Evolutionary conservation across 2,797 vertebrate genomes (phyloP).

Genomic region (Limosa lapponica): DNA sequence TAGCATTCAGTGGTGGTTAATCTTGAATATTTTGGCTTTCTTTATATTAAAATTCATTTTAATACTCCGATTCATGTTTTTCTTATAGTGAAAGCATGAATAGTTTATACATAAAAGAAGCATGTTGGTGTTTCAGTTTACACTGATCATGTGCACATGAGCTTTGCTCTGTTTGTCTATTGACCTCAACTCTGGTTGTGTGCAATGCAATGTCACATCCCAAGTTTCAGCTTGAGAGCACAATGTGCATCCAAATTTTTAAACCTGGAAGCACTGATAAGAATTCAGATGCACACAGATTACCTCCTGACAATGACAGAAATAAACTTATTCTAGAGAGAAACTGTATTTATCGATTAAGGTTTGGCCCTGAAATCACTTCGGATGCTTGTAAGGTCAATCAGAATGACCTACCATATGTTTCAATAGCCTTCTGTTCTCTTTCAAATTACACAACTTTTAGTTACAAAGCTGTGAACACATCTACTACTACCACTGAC

Average conservation of each 20-base stretch:
- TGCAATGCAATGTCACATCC: conserved; percentile 54
- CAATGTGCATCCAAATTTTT: conserved; percentile 70
- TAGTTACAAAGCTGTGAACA: neutral
- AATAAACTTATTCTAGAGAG: conserved; percentile 53
- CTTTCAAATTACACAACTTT: conserved; percentile 30
- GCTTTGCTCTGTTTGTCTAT: neutral
- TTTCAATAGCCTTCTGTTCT: conserved; percentile 3
- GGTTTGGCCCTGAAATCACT: conserved; percentile 43
- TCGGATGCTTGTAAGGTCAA: conserved; percentile 34
- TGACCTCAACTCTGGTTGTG: conserved; percentile 22
- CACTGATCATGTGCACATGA: neutral
- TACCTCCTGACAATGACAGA: conserved; percentile 33
- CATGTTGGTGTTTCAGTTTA: neutral
- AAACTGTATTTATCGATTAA: conserved; percentile 41
- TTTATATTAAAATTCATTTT: neutral
- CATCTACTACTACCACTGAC: neutral
- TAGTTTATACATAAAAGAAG: neutral
- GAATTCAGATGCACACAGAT: conserved; percentile 56
- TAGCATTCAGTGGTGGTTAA: neutral
- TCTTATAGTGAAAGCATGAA: neutral
- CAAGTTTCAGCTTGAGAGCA: conserved; percentile 63
- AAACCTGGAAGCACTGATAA: conserved; percentile 55
- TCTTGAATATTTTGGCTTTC: neutral
- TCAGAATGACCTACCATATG: conserved; percentile 31
- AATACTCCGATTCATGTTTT: neutral